Conservation (phyloP, 1,140 invertebrate genomes). For the Leptoteleia sp. region DNA sequence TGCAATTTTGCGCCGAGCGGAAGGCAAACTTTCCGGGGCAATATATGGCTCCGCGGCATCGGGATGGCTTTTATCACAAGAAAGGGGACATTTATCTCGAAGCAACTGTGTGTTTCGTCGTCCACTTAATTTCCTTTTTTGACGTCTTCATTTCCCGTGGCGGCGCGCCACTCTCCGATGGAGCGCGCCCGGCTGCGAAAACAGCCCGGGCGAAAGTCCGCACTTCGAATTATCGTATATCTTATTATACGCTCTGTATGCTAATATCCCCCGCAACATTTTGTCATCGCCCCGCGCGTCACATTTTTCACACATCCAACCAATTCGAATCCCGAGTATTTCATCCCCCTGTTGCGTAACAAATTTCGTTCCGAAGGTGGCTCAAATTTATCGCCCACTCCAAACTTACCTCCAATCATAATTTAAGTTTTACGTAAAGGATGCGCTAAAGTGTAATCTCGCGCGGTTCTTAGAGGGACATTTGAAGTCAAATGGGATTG, state of each 20-base stretch:
- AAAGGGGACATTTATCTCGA: slow-evolving; percentile 45
- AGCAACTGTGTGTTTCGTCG: slow-evolving; percentile 76
- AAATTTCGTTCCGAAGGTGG: too few relatives aligned
- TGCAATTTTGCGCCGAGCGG: slow-evolving; percentile 29
- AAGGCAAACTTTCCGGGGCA: slow-evolving; percentile 26
- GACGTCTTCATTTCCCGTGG: slow-evolving; percentile 74
- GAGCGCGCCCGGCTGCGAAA: slow-evolving; percentile 20
- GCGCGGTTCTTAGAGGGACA: too few relatives aligned
- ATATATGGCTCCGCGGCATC: slow-evolving; percentile 23
- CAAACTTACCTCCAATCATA: too few relatives aligned
- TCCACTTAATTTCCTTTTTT: slow-evolving; percentile 78
- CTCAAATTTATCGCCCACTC: too few relatives aligned
- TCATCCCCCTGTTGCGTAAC: too few relatives aligned
- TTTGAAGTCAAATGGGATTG: too few relatives aligned
- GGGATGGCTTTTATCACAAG: slow-evolving; percentile 30
- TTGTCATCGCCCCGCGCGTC: too few relatives aligned
- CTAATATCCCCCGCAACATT: slow-evolving; percentile 10
- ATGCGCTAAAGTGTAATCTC: too few relatives aligned
- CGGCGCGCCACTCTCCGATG: slow-evolving; percentile 28
- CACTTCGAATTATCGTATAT: slow-evolving; percentile 33
- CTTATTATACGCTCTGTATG: slow-evolving; percentile 44
- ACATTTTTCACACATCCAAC: too few relatives aligned
- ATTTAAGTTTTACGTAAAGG: too few relatives aligned
- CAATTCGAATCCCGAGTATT: too few relatives aligned
- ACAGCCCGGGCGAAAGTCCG: slow-evolving; percentile 36